phyloP scores from a whole-genome alignment of 1,140 invertebrate species.

The Cherax destructor region DNA sequence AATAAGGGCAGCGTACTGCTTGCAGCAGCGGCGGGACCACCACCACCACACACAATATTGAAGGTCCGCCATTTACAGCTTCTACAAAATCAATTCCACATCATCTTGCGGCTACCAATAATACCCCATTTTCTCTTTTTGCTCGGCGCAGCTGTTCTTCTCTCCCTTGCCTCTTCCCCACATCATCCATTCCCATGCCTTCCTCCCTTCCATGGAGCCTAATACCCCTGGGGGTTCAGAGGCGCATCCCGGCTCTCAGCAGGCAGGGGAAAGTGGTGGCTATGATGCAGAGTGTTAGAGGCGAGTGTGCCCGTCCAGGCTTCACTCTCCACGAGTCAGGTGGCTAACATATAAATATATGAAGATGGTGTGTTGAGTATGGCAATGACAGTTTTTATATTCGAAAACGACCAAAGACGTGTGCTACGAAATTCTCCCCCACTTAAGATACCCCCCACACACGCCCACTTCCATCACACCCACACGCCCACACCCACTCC shows the following conservation, averaged over 20 bases:
- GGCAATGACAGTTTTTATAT: conserved; percentile 65
- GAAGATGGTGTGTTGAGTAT: conserved; percentile 70
- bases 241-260: neutral
- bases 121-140: conserved; percentile 57
- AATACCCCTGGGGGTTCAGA: conserved; percentile 29
- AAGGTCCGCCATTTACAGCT: conserved; percentile 55
- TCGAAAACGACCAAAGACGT: neutral
- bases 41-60: neutral
- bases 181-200: neutral
- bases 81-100: conserved; percentile 65
- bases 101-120: conserved; percentile 64
- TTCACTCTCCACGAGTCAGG: conserved; percentile 59
- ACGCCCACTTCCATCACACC: neutral
- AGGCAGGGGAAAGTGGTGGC: neutral
- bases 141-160: conserved; percentile 42
- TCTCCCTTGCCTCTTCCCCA: neutral
- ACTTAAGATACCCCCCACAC: neutral
- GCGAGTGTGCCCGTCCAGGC: neutral
- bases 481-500: neutral
- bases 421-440: neutral
- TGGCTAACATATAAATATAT: conserved; percentile 69
- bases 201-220: neutral
- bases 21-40: neutral
- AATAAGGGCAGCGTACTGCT: neutral
- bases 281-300: too few species aligned